A percentile compares a stretch with the other conserved stretches of the same genome.
Evolutionary conservation across 2,113 vertebrate species (phyloP).

Genomic region (Cyanocitta stelleri): DNA sequence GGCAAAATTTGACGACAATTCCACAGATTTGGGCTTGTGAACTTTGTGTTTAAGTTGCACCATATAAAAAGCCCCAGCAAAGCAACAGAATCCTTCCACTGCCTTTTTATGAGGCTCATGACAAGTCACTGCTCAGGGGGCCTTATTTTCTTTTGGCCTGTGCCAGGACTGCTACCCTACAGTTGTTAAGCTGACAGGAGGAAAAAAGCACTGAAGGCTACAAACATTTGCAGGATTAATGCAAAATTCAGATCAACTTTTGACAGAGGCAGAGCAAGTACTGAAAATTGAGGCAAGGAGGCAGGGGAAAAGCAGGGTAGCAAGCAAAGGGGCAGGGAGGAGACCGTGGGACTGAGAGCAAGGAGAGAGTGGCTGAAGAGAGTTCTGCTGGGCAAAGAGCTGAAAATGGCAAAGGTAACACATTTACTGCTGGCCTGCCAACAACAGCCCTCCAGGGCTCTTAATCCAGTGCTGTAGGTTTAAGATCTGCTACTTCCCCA

Average conservation of each 20-base stretch:
- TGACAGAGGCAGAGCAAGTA: not conserved
- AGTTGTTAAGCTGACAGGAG: not conserved
- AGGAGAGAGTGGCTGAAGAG: not conserved
- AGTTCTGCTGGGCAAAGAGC: not conserved
- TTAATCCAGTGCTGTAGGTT: not conserved
- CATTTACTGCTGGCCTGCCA: not conserved
- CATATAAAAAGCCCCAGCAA: accelerated
- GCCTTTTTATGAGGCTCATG: not conserved
- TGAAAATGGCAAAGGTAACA: not conserved
- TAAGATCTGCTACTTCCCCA: accelerated
- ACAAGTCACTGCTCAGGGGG: not conserved
- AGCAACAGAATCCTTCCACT: accelerated
- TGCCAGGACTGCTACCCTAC: not conserved
- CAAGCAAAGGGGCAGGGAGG: not conserved
- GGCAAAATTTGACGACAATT: not conserved
- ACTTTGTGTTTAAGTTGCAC: not conserved
- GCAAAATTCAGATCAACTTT: not conserved
- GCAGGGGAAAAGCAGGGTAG: not conserved
- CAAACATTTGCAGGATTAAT: not conserved
- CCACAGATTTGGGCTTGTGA: not conserved
- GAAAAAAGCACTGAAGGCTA: not conserved
- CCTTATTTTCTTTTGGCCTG: not conserved
- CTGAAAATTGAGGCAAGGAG: not conserved
- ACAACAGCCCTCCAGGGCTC: not conserved
- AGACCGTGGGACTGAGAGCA: not conserved